Evolutionary conservation across 1,140 invertebrate species (phyloP).

Genomic region (Bactericera cockerelli): DNA sequence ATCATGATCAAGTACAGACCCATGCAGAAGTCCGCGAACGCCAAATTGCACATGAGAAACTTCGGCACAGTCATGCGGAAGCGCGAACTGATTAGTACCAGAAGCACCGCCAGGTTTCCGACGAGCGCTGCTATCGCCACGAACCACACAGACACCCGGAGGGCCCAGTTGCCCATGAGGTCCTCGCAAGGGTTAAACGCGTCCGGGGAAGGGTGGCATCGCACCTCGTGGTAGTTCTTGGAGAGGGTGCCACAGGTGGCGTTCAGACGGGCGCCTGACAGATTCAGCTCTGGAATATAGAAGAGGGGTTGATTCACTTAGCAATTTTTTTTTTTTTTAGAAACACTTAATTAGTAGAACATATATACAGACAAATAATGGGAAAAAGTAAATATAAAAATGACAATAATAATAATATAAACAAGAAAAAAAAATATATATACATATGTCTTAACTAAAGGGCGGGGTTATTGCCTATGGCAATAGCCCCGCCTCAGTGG

Average conservation of each 20-base stretch:
- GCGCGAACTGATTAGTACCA: slow-evolving; percentile 31
- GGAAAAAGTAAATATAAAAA: too few relatives aligned
- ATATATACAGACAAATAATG: too few relatives aligned
- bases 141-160: slow-evolving; percentile 38
- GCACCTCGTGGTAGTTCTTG: slow-evolving; percentile 22
- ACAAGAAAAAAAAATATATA: too few relatives aligned
- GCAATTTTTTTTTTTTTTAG: too few relatives aligned
- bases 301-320: too few relatives aligned
- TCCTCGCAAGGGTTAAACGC: slow-evolving; percentile 52
- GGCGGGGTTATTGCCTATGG: too few relatives aligned
- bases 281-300: background rate
- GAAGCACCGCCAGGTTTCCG: slow-evolving; percentile 38
- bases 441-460: too few relatives aligned
- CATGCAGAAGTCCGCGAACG: slow-evolving; percentile 46
- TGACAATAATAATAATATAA: too few relatives aligned
- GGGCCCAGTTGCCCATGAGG: slow-evolving; percentile 35
- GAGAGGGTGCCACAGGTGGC: background rate
- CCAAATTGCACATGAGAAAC: slow-evolving; percentile 51
- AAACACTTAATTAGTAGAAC: too few relatives aligned
- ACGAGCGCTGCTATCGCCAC: slow-evolving; percentile 40
- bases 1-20: slow-evolving; percentile 45
- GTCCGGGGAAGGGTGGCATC: slow-evolving; percentile 40
- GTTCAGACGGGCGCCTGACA: background rate
- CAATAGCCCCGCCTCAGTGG: too few relatives aligned
- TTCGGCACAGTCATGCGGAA: slow-evolving; percentile 37